phyloP scores from a whole-genome alignment of 1,140 invertebrate species.

The Hyles euphorbiae region DNA sequence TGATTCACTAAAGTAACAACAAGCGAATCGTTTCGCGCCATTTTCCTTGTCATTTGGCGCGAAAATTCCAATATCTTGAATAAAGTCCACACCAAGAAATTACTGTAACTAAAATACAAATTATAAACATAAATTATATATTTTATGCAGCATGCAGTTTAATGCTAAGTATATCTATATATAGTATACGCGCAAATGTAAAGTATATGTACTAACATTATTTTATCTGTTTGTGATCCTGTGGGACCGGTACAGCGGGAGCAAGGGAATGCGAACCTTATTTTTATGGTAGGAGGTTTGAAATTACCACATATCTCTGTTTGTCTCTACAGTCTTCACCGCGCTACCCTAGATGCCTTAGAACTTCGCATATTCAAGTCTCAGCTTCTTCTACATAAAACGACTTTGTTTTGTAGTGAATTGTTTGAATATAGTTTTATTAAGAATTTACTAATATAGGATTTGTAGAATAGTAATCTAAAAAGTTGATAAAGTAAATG shows the following conservation, averaged over 20 bases:
- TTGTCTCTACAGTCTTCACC: slow-evolving; percentile 15
- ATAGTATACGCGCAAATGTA: background rate
- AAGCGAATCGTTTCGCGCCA: too few relatives aligned
- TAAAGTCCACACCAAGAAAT: too few relatives aligned
- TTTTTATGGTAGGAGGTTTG: slow-evolving; percentile 68
- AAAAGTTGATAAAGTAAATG: too few relatives aligned
- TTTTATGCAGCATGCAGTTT: background rate
- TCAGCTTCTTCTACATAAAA: background rate
- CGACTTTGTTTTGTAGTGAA: background rate
- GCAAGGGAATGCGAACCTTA: slow-evolving; percentile 62
- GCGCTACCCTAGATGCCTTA: slow-evolving; percentile 6
- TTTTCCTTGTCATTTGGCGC: too few relatives aligned
- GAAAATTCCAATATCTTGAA: too few relatives aligned
- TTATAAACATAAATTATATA: background rate
- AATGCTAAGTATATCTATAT: background rate
- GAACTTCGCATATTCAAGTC: background rate
- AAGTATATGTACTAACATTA: slow-evolving; percentile 42
- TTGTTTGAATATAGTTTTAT: background rate
- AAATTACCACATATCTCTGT: slow-evolving; percentile 38
- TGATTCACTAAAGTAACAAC: too few relatives aligned
- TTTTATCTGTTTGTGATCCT: slow-evolving; percentile 63
- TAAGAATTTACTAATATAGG: too few relatives aligned
- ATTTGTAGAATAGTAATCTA: too few relatives aligned
- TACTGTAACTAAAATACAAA: too few relatives aligned
- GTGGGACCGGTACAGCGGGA: slow-evolving; percentile 57